Evolutionary conservation across 2,888 invertebrate species (phyloP).

Genomic region (Doris montereyensis): DNA sequence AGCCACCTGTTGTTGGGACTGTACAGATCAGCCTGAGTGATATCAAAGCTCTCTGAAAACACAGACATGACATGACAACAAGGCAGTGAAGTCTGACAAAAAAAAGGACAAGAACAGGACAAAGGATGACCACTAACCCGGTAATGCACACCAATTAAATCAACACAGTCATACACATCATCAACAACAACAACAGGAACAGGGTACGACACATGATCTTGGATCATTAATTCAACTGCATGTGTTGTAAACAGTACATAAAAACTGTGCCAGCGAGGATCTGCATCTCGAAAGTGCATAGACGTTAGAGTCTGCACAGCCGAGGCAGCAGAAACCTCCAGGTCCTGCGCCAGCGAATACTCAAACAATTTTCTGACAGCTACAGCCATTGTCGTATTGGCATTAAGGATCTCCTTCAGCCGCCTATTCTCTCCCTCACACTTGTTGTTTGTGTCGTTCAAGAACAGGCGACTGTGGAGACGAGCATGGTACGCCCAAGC

Average conservation of each 20-base stretch:
- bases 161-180: not conserved
- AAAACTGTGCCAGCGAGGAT: too few relatives aligned
- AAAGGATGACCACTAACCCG: not conserved
- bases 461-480: not conserved
- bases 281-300: not conserved
- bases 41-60: not conserved
- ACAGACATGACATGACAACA: not conserved
- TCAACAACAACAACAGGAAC: conserved; percentile 10
- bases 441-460: not conserved
- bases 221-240: not conserved
- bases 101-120: conserved; percentile 2
- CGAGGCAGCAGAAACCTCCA: not conserved
- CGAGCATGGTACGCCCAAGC: too few relatives aligned
- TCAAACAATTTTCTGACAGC: conserved; percentile 1
- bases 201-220: conserved; percentile 8
- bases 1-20: not conserved
- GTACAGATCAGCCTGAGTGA: not conserved
- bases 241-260: not conserved
- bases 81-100: conserved; percentile 11
- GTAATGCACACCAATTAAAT: conserved; percentile 1
- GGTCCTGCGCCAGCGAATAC: not conserved
- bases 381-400: not conserved
- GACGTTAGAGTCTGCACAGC: not conserved
- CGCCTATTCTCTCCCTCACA: too few relatives aligned
- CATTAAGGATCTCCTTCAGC: not conserved